Percentiles rank a stretch among this genome's conserved stretches.
Conservation (phyloP, 2,113 vertebrate species). For the Salvelinus fontinalis region DNA sequence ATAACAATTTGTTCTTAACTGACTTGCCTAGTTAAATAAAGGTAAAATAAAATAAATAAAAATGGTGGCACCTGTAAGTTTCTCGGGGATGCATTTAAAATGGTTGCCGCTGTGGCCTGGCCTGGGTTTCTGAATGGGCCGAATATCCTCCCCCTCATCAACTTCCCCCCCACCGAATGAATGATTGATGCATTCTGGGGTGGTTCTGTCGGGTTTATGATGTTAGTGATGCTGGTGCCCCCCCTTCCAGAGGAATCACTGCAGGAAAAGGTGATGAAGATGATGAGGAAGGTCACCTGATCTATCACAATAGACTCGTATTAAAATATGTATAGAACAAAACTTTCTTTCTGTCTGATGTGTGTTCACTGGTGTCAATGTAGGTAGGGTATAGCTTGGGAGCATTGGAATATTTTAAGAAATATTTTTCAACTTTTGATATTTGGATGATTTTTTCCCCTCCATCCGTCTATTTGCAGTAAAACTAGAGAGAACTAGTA, state of each 20-base stretch:
- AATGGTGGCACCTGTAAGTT: conserved; percentile 84
- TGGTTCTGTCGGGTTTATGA: conserved; percentile 80
- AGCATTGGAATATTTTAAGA: background rate
- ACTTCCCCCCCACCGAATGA: conserved; percentile 73
- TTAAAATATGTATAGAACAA: conserved; percentile 86
- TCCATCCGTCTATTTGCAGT: background rate
- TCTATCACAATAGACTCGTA: conserved; percentile 87
- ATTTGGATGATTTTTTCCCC: background rate
- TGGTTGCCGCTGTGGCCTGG: conserved; percentile 80
- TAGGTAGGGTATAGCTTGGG: background rate
- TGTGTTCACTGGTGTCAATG: background rate
- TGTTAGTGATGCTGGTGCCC: conserved; percentile 60
- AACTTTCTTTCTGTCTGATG: conserved; percentile 12
- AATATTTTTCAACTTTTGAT: too few species aligned
- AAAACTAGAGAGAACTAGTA: background rate
- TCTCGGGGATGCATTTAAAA: conserved; percentile 92
- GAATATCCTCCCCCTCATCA: conserved; percentile 67
- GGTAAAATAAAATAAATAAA: too few species aligned
- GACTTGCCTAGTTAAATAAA: too few species aligned
- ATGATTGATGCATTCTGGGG: conserved; percentile 78
- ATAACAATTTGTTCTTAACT: too few species aligned
- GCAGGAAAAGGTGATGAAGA: conserved; percentile 82
- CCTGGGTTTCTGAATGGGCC: conserved; percentile 76
- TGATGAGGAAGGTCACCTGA: conserved; percentile 92
- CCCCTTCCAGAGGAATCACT: conserved; percentile 66